Conservation (phyloP, 2,113 vertebrate species). For the Trachemys scripta region DNA sequence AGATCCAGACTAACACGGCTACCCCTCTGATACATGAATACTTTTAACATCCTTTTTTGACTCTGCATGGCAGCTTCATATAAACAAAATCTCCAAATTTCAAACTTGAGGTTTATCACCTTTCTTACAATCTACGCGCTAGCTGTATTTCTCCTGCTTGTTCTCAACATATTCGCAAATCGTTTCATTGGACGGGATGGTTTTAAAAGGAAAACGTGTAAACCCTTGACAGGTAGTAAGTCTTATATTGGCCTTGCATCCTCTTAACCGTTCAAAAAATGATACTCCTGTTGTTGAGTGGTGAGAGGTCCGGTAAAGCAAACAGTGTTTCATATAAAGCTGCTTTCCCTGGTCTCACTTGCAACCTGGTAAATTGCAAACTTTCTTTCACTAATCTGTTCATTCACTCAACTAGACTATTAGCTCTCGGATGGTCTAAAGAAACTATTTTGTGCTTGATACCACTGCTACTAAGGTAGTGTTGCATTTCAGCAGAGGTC, state of each 20-base stretch:
- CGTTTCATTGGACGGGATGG: background rate
- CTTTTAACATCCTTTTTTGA: background rate
- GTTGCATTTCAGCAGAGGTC: background rate
- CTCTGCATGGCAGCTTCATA: background rate
- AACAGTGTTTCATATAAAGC: background rate
- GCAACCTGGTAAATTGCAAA: background rate
- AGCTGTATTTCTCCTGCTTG: background rate
- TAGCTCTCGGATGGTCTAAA: background rate
- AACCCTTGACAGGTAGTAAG: background rate
- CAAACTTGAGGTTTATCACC: background rate
- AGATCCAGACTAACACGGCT: too few relatives aligned
- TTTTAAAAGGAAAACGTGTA: background rate
- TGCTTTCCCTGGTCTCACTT: background rate
- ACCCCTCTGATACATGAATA: background rate
- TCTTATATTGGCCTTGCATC: background rate
- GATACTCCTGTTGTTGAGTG: background rate
- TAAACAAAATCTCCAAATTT: background rate
- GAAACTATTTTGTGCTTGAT: background rate
- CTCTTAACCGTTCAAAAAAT: background rate
- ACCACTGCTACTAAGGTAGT: background rate
- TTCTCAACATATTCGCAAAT: background rate
- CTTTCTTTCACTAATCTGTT: background rate
- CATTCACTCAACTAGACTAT: background rate
- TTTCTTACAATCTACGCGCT: background rate
- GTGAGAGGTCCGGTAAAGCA: background rate